Evolutionary conservation across 2,888 invertebrate species (phyloP).

Genomic region (Campoplex capitator): DNA sequence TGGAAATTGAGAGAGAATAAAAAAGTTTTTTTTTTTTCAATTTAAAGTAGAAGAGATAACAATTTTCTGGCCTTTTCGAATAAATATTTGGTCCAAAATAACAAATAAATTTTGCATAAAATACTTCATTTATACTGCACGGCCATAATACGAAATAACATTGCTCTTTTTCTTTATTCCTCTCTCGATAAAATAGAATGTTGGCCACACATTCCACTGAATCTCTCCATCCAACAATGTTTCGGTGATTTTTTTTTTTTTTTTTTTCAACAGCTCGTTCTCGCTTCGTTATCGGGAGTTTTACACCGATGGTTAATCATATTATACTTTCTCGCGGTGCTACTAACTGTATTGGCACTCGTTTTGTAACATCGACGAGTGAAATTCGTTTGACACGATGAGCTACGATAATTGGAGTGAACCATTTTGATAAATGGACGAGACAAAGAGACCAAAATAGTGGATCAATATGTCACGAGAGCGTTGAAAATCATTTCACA

Average conservation of each 20-base stretch:
- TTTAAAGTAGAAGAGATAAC: background rate
- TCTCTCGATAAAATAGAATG: background rate
- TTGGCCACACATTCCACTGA: background rate
- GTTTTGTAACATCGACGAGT: slow-evolving; percentile 32
- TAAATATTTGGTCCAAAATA: background rate
- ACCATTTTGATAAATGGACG: slow-evolving; percentile 30
- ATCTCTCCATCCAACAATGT: background rate
- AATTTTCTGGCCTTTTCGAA: background rate
- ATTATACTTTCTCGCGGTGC: slow-evolving; percentile 43
- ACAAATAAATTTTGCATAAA: background rate
- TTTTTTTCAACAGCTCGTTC: slow-evolving; percentile 3
- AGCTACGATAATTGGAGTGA: slow-evolving; percentile 59
- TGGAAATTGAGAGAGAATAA: background rate
- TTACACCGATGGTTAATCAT: slow-evolving; percentile 52
- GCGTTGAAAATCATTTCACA: background rate
- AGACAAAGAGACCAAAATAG: background rate
- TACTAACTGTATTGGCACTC: slow-evolving; percentile 49
- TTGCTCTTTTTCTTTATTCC: background rate
- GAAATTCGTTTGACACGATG: slow-evolving; percentile 41
- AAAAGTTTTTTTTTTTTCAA: background rate
- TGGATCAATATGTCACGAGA: background rate
- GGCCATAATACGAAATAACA: background rate
- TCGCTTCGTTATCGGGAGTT: slow-evolving; percentile 39
- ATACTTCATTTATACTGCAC: background rate
- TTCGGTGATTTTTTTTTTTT: slow-evolving; percentile 26